Conservation (phyloP, 1,140 invertebrate genomes). For the Drosophila burlai region DNA sequence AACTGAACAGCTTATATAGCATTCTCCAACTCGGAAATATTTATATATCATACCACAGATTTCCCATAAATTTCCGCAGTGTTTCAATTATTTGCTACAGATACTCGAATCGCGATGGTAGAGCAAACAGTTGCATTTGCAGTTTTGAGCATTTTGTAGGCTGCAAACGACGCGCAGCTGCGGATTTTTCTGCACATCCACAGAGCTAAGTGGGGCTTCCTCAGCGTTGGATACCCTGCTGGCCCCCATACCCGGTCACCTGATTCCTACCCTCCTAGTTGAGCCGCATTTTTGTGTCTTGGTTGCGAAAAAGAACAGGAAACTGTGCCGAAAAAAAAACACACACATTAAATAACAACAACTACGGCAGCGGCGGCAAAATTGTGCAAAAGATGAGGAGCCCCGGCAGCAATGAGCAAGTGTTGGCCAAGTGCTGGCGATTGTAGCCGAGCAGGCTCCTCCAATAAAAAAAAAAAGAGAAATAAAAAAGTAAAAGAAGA, state of each 20-base stretch:
- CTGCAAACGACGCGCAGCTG: conserved; percentile 50
- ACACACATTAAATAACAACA: conserved; percentile 37
- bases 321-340: conserved; percentile 53
- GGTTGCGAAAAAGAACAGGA: conserved; percentile 82
- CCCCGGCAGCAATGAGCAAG: conserved; percentile 53
- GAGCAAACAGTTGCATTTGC: conserved; percentile 58
- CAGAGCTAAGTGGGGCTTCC: conserved; percentile 59
- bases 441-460: conserved; percentile 74
- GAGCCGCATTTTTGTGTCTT: conserved; percentile 72
- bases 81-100: conserved; percentile 34
- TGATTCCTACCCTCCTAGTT: conserved; percentile 56
- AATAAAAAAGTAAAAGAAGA: conserved; percentile 22
- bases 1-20: background rate
- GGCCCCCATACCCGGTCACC: conserved; percentile 33
- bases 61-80: conserved; percentile 12
- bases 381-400: conserved; percentile 74
- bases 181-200: conserved; percentile 58
- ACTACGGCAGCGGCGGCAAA: conserved; percentile 27
- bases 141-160: conserved; percentile 36
- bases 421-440: conserved; percentile 63
- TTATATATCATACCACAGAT: background rate
- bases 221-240: conserved; percentile 14
- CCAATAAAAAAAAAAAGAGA: conserved; percentile 22
- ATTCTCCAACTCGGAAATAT: too few relatives aligned
- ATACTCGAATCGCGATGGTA: conserved; percentile 37